These are phyloP conservation scores for Ichneumoninae sp. DNA, from an alignment of 2,888 invertebrate species.

Conservation along the genomic window DNA sequence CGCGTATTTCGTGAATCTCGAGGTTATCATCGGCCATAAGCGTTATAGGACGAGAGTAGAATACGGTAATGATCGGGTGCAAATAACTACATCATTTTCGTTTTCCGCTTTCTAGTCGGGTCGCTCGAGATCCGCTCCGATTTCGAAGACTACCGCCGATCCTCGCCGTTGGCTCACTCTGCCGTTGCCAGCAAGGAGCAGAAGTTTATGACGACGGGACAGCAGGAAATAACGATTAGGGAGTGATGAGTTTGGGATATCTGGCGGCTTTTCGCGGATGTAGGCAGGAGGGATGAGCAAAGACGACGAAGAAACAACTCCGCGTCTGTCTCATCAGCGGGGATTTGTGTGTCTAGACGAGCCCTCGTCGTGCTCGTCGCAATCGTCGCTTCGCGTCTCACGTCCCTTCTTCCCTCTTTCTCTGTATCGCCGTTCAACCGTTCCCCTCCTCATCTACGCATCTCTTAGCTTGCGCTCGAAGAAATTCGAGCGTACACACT, in stretches of 20 bases:
- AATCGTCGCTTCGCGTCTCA: slow-evolving; percentile 65
- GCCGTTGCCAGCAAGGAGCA: background rate
- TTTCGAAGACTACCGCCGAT: background rate
- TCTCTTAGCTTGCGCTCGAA: slow-evolving; percentile 45
- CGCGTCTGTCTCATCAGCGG: slow-evolving; percentile 67
- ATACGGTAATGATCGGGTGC: background rate
- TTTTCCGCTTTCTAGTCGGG: background rate
- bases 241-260: slow-evolving; percentile 51
- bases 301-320: slow-evolving; percentile 45
- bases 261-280: slow-evolving; percentile 33
- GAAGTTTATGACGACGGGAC: slow-evolving; percentile 19
- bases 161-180: background rate
- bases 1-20: background rate
- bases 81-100: background rate
- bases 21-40: background rate
- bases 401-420: slow-evolving; percentile 49
- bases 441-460: slow-evolving; percentile 58
- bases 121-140: slow-evolving; percentile 11
- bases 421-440: slow-evolving; percentile 9
- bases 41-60: background rate
- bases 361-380: slow-evolving; percentile 66
- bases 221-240: slow-evolving; percentile 65
- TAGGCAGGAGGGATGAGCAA: slow-evolving; percentile 26
- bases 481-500: slow-evolving; percentile 6
- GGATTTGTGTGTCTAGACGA: slow-evolving; percentile 82